Conservation (phyloP, 2,888 invertebrate genomes). For the Nymphalis c-album region DNA sequence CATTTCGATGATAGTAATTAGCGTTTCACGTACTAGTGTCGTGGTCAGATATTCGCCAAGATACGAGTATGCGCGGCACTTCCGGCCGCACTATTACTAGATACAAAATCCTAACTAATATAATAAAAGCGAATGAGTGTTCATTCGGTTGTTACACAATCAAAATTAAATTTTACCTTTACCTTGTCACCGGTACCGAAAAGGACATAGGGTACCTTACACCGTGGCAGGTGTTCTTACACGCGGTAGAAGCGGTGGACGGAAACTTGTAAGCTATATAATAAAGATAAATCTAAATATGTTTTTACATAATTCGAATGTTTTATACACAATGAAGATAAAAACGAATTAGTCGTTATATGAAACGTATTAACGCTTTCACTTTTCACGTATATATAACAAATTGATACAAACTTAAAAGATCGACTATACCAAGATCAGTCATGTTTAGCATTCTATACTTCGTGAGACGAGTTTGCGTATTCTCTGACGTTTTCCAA, state of each 20-base stretch:
- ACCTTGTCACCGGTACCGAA: too few species aligned
- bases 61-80: slow-evolving; percentile 35
- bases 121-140: background rate
- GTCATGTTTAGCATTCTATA: too few species aligned
- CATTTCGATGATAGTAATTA: background rate
- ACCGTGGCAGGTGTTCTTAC: too few species aligned
- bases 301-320: too few species aligned
- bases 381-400: background rate
- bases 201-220: too few species aligned
- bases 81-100: slow-evolving; percentile 38
- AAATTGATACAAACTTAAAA: background rate
- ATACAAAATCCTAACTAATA: slow-evolving; percentile 2
- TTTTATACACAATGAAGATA: background rate
- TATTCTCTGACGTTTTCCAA: background rate
- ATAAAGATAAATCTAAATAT: too few species aligned
- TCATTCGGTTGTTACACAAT: too few species aligned
- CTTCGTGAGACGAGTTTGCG: background rate
- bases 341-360: background rate
- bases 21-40: slow-evolving; percentile 16
- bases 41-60: slow-evolving; percentile 26
- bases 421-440: background rate
- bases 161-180: too few species aligned
- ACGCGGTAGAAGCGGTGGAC: too few species aligned
- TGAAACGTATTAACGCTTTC: background rate
- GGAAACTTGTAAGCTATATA: too few species aligned